These are phyloP conservation scores for Forficula auricularia DNA, from an alignment of 1,140 invertebrate species.

Conservation along the genomic window DNA sequence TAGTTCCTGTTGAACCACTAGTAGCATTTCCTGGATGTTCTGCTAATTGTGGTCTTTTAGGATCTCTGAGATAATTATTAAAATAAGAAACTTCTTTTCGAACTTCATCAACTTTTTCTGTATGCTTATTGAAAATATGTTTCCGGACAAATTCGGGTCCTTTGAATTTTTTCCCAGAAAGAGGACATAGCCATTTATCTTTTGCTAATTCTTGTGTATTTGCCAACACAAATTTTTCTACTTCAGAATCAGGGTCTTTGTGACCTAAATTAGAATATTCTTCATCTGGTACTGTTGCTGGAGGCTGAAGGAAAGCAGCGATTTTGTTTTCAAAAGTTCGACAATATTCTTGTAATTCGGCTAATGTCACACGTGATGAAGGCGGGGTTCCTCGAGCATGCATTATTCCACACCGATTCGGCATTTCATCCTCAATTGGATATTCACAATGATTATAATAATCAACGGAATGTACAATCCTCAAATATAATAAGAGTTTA, in stretches of 20 bases:
- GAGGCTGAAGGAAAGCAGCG: slow-evolving; percentile 61
- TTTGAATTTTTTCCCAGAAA: slow-evolving; percentile 98
- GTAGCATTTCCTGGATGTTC: slow-evolving; percentile 55
- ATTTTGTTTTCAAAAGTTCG: slow-evolving; percentile 72
- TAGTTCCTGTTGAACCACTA: slow-evolving; percentile 3
- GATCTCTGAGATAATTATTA: slow-evolving; percentile 92
- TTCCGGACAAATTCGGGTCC: slow-evolving; percentile 97
- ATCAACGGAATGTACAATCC: slow-evolving; percentile 95
- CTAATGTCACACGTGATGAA: slow-evolving; percentile 37
- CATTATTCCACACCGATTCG: slow-evolving; percentile 95
- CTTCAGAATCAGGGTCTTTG: slow-evolving; percentile 73
- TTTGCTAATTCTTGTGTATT: slow-evolving; percentile 91
- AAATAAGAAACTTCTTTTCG: slow-evolving; percentile 86
- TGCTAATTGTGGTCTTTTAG: slow-evolving; percentile 82
- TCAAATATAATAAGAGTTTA: slow-evolving; percentile 76
- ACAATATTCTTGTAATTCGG: slow-evolving; percentile 60
- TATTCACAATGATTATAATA: slow-evolving; percentile 99
- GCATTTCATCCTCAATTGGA: slow-evolving; percentile 99
- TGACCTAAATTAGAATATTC: slow-evolving; percentile 73
- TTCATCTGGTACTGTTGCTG: slow-evolving; percentile 48
- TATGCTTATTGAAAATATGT: slow-evolving; percentile 95
- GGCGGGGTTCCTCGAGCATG: slow-evolving; percentile 82
- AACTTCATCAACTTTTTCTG: slow-evolving; percentile 91
- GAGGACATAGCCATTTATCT: slow-evolving; percentile 96
- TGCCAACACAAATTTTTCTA: slow-evolving; percentile 83